Evolutionary conservation across 2,888 invertebrate genomes (phyloP), one percentile per base, ranked within the genome.

Genomic region (Pammene fasciana): DNA sequence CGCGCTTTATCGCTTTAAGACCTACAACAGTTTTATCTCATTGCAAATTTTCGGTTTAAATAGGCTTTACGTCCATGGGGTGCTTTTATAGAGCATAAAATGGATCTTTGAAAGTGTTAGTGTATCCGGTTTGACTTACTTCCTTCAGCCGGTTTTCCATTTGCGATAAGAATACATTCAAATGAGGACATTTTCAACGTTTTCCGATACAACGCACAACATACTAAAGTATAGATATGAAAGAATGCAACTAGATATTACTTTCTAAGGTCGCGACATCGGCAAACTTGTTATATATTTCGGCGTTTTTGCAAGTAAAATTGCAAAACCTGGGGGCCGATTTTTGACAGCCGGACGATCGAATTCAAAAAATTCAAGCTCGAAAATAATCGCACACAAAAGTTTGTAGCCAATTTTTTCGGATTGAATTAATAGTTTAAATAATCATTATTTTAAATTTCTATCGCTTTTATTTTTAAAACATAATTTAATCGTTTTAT

Each of bases 1-100:
- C 90, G 86, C 87, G 83, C 87, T 90, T 90, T 92, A 90, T 90
- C 84, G 87, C 83, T 79, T 78, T 82, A 81, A 68, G 65, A 52
- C 59, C 56, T 68, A 62, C 61, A 71, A 57, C 54, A 57, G 68
- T 68, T 72, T 77, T 74, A 76, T 78, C 73, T 73, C 77, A 79
- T 78, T 83, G 82, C 82, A 84, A 85, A 84, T 83, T 85, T 83
- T 81, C 76, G 76, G 74, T 83, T 83, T 82, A 85, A 86, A 84
- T 78, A 54, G 59, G 52, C 55, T 65, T 70, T 65, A 56, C 84
- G 83, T 86, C 80, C 82, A 86, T 83, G 80, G 80, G 79, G 78
- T 76, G 73, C 74, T 77, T 81, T 81, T 82, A 83, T 80, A 75
- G 81, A 75, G 70, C 80, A 79, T 84, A 82, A 84, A 85, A 79